These are phyloP conservation scores for Gouania willdenowi DNA, from an alignment of 2,797 vertebrate genomes.

Conservation along the genomic window DNA sequence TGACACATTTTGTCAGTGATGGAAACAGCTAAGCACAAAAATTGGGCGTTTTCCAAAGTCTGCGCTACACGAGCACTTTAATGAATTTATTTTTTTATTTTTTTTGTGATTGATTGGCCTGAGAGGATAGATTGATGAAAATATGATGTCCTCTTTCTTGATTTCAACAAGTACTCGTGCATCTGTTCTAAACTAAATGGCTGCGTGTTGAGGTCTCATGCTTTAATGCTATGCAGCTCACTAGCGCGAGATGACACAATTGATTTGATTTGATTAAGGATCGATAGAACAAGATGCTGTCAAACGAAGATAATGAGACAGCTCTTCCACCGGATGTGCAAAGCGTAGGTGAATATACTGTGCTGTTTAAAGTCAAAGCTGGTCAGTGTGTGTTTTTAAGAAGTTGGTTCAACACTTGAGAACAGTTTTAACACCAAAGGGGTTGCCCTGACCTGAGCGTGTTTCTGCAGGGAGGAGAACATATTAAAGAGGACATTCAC, in stretches of 20 bases:
- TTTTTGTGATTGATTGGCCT: constrained; percentile 9
- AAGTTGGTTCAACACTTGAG: too few species aligned
- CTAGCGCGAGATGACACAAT: constrained; percentile 22
- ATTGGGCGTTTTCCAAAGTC: too few species aligned
- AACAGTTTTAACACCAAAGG: too few species aligned
- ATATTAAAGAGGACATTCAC: too few species aligned
- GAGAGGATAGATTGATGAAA: constrained; percentile 19
- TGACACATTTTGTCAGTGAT: too few species aligned
- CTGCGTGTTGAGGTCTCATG: constrained; percentile 8
- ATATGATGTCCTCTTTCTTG: not conserved
- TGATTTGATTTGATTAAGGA: constrained; percentile 28
- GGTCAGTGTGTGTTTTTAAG: too few species aligned
- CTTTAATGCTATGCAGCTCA: constrained; percentile 4
- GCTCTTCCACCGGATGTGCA: not conserved
- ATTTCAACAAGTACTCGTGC: constrained; percentile 18
- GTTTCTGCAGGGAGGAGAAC: too few species aligned
- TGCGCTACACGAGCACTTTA: too few species aligned
- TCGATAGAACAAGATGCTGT: constrained; percentile 24
- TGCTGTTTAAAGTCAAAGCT: too few species aligned
- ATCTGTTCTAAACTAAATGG: constrained; percentile 29
- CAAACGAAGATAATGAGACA: constrained; percentile 12
- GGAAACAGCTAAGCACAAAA: too few species aligned
- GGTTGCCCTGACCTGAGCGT: too few species aligned
- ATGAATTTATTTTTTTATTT: not conserved
- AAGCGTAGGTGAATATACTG: too few species aligned